A percentile compares a stretch with the other conserved stretches of the same genome.
Conservation (phyloP, 2,888 invertebrate genomes). For the Papilio demoleus region DNA sequence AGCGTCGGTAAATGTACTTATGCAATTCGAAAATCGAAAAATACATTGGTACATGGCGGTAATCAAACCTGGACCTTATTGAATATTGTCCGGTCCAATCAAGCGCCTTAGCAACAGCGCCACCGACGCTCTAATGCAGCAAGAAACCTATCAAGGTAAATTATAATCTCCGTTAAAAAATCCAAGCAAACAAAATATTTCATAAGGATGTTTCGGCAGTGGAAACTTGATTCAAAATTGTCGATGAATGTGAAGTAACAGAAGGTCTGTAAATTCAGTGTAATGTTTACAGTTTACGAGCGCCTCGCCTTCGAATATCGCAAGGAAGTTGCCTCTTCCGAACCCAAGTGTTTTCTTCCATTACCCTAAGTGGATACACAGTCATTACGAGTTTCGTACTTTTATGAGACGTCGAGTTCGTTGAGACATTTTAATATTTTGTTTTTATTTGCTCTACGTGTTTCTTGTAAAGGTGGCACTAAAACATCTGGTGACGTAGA, state of each 20-base stretch:
- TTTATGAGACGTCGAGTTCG: conserved; percentile 41
- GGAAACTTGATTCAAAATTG: conserved; percentile 22
- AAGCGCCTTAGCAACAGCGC: no score
- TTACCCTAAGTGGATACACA: conserved; percentile 51
- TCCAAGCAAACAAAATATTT: no score
- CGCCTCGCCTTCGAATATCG: conserved; percentile 48
- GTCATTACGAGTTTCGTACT: conserved; percentile 40
- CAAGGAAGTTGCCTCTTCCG: conserved; percentile 52
- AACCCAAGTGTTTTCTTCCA: conserved; percentile 60
- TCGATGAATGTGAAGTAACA: conserved; percentile 26
- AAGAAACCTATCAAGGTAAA: no score
- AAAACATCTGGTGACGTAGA: not conserved
- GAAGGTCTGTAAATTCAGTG: conserved; percentile 41
- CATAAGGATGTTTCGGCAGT: no score
- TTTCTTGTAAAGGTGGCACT: conserved; percentile 24
- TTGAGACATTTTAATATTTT: conserved; percentile 37
- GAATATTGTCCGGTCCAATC: no score
- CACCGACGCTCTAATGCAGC: no score
- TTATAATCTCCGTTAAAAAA: no score
- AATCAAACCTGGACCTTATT: no score
- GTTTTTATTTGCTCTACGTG: conserved; percentile 38
- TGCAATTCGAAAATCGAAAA: no score
- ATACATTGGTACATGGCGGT: no score
- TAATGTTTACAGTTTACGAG: conserved; percentile 54
- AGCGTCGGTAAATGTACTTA: no score